Evolutionary conservation across 2,888 invertebrate species (phyloP).

Genomic region (Sarcophaga subvicina): DNA sequence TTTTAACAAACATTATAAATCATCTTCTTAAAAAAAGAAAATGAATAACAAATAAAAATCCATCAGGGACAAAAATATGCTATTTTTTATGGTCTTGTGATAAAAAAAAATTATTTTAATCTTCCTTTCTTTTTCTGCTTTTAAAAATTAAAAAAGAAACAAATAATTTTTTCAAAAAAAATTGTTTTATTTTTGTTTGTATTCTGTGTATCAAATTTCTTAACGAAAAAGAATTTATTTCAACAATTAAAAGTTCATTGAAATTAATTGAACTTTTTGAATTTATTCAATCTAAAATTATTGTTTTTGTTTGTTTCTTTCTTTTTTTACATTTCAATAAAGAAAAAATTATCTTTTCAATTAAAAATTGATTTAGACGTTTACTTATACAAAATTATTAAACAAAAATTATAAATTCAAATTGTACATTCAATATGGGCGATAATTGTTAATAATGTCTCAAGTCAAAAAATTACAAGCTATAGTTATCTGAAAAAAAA

Average conservation of each 20-base stretch:
- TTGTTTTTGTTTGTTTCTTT: too few species aligned
- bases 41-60: not conserved
- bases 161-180: not conserved
- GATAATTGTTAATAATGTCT: too few species aligned
- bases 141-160: not conserved
- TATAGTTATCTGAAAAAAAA: too few species aligned
- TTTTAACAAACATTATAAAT: too few species aligned
- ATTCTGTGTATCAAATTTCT: not conserved
- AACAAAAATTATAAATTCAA: too few species aligned
- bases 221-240: not conserved
- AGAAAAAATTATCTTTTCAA: not conserved
- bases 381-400: not conserved
- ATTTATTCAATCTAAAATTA: constrained; percentile 15
- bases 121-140: not conserved
- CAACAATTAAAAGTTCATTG: constrained; percentile 23
- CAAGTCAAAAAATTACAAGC: too few species aligned
- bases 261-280: constrained; percentile 19
- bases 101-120: not conserved
- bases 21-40: too few species aligned
- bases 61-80: not conserved
- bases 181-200: not conserved
- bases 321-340: not conserved
- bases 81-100: not conserved
- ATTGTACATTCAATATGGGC: too few species aligned
- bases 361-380: not conserved